Base-by-base conservation (phyloP, 2,888 invertebrate species). In the Cantharis nigra region DNA sequence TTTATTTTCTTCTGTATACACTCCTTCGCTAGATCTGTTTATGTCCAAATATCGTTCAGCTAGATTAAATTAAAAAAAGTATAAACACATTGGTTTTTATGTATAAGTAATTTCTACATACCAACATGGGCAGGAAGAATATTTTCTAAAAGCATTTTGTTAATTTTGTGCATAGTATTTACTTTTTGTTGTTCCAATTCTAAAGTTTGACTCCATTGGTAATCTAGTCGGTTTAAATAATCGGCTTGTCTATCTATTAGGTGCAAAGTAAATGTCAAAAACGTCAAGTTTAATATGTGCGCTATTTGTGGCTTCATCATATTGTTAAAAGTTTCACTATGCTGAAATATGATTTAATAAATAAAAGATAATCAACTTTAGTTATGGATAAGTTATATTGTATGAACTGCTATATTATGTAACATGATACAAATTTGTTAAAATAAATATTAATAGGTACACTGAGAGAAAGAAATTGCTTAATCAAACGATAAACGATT, bases 91-190 rank as follows among this genome's bases (percentile, higher is more conserved):
- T 11, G 3, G 9, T 33, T 13, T 9, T 11, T n/a, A 9, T 11
- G n/a, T 1, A 10, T 11, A 20, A 28, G n/a, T 33, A 65, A 64
- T 9, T 16, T 67, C 28, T 9, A 86, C 92, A 86, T 87, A 96
- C 96, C 97, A 80, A 98, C 98, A 88, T 98, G 97, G 18, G 93
- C 92, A 0, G 98, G 98, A 63, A 98, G 90, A 85, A 98, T 98
- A 87, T 98, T 98, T 85, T 96, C 94, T 63, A 98, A 91, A 62
- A 98, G 90, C 88, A 97, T 93, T 84, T 94, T 96, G 87, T 98
- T 98, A 0, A 97, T 94, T 83, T 93, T 93, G 80, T 96, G 93
- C 87, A 95, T 96, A n/a, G 93, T 93, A 82, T 94, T 92, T 0
- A 96, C 96, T 87, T 97, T 95, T 81, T 94, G 92, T 87, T 97